These are phyloP conservation scores for Metalampra italica DNA, from an alignment of 2,888 invertebrate genomes.

Conservation along the genomic window DNA sequence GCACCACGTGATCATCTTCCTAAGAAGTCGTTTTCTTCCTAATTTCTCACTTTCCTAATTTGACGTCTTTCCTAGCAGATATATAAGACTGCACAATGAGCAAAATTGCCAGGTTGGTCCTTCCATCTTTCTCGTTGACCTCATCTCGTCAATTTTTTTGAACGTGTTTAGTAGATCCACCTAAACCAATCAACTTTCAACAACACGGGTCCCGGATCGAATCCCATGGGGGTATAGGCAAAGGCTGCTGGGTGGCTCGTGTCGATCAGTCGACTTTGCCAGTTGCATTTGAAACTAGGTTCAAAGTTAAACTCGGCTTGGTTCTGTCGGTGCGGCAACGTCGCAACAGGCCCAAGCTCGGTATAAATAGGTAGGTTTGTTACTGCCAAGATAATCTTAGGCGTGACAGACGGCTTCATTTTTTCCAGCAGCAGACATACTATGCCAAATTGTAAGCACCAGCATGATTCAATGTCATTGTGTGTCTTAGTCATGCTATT, in stretches of 20 bases:
- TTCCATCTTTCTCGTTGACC: too few relatives aligned
- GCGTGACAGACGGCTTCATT: constrained; percentile 24
- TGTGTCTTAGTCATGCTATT: not conserved
- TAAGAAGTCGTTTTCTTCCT: too few relatives aligned
- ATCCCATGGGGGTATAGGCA: not conserved
- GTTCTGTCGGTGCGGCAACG: constrained; percentile 29
- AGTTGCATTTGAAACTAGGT: constrained; percentile 1
- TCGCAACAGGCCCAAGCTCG: constrained; percentile 21
- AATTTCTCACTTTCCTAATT: too few relatives aligned
- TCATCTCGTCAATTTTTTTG: too few relatives aligned
- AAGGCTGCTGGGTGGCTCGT: not conserved
- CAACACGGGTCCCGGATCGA: too few relatives aligned
- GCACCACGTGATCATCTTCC: too few relatives aligned
- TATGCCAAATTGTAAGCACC: not conserved
- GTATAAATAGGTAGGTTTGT: constrained; percentile 36
- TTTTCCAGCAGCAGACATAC: constrained; percentile 4
- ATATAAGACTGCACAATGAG: too few relatives aligned
- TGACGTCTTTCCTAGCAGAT: too few relatives aligned
- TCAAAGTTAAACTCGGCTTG: constrained; percentile 1
- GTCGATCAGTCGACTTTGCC: not conserved
- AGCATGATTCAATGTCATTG: constrained; percentile 12
- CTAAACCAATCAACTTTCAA: too few relatives aligned
- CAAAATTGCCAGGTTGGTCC: too few relatives aligned
- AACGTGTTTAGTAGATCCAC: too few relatives aligned
- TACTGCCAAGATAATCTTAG: constrained; percentile 31